These are phyloP conservation scores for Hemicentrotus pulcherrimus DNA, from an alignment of 35 echinoderm and acorn worm genomes.

Conservation along the genomic window DNA sequence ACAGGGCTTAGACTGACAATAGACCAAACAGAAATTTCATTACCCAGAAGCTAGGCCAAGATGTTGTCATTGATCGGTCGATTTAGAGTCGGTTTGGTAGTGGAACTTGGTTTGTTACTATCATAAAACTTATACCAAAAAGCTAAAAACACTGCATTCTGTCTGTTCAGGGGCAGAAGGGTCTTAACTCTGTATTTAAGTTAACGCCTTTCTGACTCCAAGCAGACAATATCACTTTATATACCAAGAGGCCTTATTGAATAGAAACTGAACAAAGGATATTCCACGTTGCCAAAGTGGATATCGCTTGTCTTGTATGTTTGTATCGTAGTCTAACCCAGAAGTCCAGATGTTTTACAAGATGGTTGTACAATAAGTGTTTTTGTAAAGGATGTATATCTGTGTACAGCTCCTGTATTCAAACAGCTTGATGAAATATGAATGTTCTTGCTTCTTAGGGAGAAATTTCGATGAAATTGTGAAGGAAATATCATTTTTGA, in stretches of 20 bases:
- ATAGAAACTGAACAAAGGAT: neutral
- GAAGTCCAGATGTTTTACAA: neutral
- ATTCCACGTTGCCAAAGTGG: neutral
- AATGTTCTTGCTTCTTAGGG: too few species aligned
- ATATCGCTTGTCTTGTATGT: neutral
- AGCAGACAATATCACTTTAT: neutral
- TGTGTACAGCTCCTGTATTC: neutral
- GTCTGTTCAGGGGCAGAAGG: too few species aligned
- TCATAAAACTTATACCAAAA: neutral
- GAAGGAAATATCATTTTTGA: neutral
- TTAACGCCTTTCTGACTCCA: too few species aligned
- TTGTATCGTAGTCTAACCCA: neutral
- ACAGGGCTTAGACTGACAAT: too few species aligned
- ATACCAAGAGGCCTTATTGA: neutral
- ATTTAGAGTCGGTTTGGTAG: too few species aligned
- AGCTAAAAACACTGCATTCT: neutral
- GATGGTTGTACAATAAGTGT: neutral
- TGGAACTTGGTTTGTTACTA: too few species aligned
- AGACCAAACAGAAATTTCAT: too few species aligned
- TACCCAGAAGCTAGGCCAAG: too few species aligned
- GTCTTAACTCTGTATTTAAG: too few species aligned
- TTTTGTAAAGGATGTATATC: neutral
- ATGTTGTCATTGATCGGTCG: too few species aligned
- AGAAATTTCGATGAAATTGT: neutral
- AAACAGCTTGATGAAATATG: neutral